These are phyloP conservation scores for Coronaproctus castanopsis DNA, from an alignment of 2,888 invertebrate genomes.

Conservation along the genomic window DNA sequence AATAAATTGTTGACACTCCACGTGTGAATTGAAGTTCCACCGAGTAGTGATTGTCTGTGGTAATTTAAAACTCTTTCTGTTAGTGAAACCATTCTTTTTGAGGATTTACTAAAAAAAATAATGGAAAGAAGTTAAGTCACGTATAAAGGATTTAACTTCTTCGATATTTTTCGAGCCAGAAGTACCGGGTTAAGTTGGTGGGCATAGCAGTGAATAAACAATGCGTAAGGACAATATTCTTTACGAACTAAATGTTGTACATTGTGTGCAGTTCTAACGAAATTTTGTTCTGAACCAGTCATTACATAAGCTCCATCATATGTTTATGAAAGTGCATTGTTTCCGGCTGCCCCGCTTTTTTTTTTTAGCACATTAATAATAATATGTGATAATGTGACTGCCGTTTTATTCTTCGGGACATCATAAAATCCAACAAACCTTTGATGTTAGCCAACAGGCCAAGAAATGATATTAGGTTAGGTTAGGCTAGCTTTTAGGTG, in stretches of 20 bases:
- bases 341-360: background rate
- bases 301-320: background rate
- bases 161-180: conserved; percentile 9
- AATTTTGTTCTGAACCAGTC: background rate
- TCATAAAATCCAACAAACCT: background rate
- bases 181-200: conserved; percentile 10
- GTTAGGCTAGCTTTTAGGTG: no score
- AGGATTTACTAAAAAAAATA: conserved; percentile 8
- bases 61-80: conserved; percentile 9
- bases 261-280: background rate
- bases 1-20: conserved; percentile 8
- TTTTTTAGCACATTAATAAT: background rate
- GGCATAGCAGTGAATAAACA: conserved; percentile 11
- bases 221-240: background rate
- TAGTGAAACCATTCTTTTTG: conserved; percentile 9
- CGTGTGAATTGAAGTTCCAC: conserved; percentile 10
- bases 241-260: background rate
- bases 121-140: conserved; percentile 9
- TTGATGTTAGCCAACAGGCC: no score
- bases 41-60: conserved; percentile 7
- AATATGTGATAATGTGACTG: background rate
- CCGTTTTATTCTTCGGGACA: background rate
- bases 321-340: background rate
- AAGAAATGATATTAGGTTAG: no score
- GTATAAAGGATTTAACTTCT: conserved; percentile 10